Evolutionary conservation across 1,140 invertebrate species (phyloP), one percentile per base, ranked within the genome.

Genomic region (Pteromalus puparum): DNA sequence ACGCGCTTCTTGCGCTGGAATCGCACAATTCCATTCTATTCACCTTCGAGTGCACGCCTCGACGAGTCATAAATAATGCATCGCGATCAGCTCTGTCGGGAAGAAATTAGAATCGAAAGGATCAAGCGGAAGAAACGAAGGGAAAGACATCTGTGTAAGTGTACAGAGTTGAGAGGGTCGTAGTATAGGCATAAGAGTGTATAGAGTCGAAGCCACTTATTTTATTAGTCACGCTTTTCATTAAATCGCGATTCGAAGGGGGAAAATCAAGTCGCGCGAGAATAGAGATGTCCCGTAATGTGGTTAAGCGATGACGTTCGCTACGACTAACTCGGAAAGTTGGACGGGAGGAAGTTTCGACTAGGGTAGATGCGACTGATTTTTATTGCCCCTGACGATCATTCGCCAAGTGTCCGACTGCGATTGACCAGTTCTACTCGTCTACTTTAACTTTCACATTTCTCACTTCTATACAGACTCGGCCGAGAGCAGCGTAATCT

Each of bases 401-500:
- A 5, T n/a, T n/a, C n/a, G n/a, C n/a, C n/a, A 34, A 5, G 2
- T 34, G 48, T 18, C 2, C 15, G 13, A 18, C 48, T 15, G 48
- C 3, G 48, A 53, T 53, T 53, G 13, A 53, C 48, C 18, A 53
- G 48, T 53, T 53, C 15, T 61, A 61, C 53, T 61, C 10, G 53
- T n/a, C n/a, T n/a, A n/a, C n/a, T n/a, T n/a, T n/a, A n/a, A n/a
- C 5, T 18, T n/a, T 65, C 15, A 12, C n/a, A 12, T 65, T 65
- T 18, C 61, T 7, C 24, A 5, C 30, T 5, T 34, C 30, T 2
- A n/a, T n/a, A 18, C 86, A 93, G 92, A 92, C 85, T 93, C 92
- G 0, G 91, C 90, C 1, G 92, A 93, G 84, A 93, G 92, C 78
- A 93, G 92, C 82, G 92, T 93, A 2, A 93, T 93, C 74, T 93